Evolutionary conservation across 35 echinoderm and acorn worm genomes (phyloP).

Genomic region (Amphiura filiformis): DNA sequence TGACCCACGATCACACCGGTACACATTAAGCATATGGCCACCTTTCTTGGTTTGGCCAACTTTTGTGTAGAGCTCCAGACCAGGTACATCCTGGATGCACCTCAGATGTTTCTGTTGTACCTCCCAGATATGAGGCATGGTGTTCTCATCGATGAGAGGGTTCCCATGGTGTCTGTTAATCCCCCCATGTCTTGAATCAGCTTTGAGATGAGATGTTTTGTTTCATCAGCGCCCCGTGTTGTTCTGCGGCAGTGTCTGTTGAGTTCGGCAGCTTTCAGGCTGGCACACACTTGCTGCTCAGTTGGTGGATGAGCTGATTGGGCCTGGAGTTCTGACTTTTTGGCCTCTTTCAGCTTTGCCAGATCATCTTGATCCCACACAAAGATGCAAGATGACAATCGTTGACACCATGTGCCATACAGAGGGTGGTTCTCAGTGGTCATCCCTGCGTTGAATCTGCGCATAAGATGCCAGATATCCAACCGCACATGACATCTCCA

Average conservation of each 20-base stretch:
- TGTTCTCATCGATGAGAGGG: constrained; percentile 15
- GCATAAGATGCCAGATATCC: constrained; percentile 35
- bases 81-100: constrained; percentile 43
- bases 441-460: constrained; percentile 3
- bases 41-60: constrained; percentile 21
- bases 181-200: background rate
- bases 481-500: background rate
- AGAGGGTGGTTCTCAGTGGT: constrained; percentile 58
- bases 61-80: constrained; percentile 22
- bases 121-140: constrained; percentile 26
- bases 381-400: constrained; percentile 57
- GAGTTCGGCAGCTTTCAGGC: constrained; percentile 23
- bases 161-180: too few relatives aligned
- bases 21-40: constrained; percentile 13
- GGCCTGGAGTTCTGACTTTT: too few relatives aligned
- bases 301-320: background rate
- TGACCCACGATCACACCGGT: constrained; percentile 40
- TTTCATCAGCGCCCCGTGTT: constrained; percentile 27
- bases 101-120: constrained; percentile 40
- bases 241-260: constrained; percentile 23
- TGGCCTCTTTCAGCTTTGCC: background rate
- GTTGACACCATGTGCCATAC: constrained; percentile 4
- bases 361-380: constrained; percentile 50
- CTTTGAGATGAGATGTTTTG: too few relatives aligned
- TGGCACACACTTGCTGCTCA: too few relatives aligned